These are phyloP conservation scores for Neotoma lepida DNA, from an alignment of 2,113 vertebrate species.

Conservation along the genomic window DNA sequence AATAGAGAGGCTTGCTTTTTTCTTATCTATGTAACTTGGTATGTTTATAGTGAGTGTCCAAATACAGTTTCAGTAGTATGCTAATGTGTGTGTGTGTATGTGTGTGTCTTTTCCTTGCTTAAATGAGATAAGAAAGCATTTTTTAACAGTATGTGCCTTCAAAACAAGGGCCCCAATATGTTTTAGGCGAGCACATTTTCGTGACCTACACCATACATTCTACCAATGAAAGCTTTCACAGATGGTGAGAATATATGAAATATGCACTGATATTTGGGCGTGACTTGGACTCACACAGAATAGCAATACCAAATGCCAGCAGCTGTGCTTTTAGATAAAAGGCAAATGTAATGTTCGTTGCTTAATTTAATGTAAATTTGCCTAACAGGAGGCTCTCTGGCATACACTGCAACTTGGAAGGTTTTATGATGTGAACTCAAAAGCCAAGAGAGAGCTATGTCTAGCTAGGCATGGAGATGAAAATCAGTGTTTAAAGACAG, in stretches of 20 bases:
- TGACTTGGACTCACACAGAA: not conserved
- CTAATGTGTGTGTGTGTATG: not conserved
- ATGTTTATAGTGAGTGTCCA: not conserved
- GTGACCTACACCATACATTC: not conserved
- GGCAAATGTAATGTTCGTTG: not conserved
- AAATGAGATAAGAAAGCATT: not conserved
- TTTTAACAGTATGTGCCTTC: not conserved
- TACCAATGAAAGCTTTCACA: not conserved
- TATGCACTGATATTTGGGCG: not conserved
- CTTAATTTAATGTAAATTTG: constrained; percentile 5
- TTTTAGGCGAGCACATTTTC: too few relatives aligned
- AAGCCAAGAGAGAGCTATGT: not conserved
- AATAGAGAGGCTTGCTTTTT: not conserved
- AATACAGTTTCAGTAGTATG: not conserved
- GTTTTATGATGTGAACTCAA: not conserved
- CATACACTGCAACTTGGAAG: not conserved
- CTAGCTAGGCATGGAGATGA: not conserved
- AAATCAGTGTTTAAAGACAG: not conserved
- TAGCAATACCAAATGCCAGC: not conserved
- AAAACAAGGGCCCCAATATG: not conserved
- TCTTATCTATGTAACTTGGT: not conserved
- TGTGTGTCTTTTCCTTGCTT: not conserved
- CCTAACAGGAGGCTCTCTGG: not conserved
- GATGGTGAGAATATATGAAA: not conserved
- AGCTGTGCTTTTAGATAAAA: not conserved